Conservation (phyloP, 2,113 vertebrate species). For the Maylandia zebra region DNA sequence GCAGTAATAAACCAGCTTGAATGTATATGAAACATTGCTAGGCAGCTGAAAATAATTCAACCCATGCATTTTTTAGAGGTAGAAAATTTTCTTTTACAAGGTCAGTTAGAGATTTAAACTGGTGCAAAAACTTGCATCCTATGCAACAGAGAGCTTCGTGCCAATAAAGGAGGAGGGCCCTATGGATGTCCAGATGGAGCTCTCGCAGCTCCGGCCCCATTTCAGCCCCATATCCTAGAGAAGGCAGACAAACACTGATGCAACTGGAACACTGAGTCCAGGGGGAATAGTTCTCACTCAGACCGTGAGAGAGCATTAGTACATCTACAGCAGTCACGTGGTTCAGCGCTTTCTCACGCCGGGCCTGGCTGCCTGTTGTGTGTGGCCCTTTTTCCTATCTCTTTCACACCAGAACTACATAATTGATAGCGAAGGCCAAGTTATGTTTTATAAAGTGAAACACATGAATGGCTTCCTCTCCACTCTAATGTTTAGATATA, state of each 20-base stretch:
- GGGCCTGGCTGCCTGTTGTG: conserved; percentile 27
- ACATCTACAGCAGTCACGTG: conserved; percentile 55
- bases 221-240: conserved; percentile 47
- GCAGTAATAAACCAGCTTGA: background rate
- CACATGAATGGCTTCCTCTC: conserved; percentile 35
- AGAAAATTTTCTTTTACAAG: background rate
- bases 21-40: background rate
- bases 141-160: background rate
- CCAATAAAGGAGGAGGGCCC: conserved; percentile 24
- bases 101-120: background rate
- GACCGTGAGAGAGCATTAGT: conserved; percentile 46
- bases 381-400: conserved; percentile 14
- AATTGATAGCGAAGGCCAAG: conserved; percentile 53
- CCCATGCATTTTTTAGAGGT: background rate
- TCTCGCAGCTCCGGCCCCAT: conserved; percentile 24
- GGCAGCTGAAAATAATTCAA: background rate
- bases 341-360: background rate
- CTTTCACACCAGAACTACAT: conserved; percentile 49
- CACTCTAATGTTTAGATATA: conserved; percentile 21
- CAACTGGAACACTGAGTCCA: conserved; percentile 59
- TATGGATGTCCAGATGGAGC: conserved; percentile 52
- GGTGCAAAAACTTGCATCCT: background rate
- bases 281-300: conserved; percentile 55
- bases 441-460: conserved; percentile 56
- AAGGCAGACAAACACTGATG: conserved; percentile 50